Percentiles rank a stretch among this genome's conserved stretches.
Conservation (phyloP, 2,888 invertebrate species). For the Amblyteles armatorius region DNA sequence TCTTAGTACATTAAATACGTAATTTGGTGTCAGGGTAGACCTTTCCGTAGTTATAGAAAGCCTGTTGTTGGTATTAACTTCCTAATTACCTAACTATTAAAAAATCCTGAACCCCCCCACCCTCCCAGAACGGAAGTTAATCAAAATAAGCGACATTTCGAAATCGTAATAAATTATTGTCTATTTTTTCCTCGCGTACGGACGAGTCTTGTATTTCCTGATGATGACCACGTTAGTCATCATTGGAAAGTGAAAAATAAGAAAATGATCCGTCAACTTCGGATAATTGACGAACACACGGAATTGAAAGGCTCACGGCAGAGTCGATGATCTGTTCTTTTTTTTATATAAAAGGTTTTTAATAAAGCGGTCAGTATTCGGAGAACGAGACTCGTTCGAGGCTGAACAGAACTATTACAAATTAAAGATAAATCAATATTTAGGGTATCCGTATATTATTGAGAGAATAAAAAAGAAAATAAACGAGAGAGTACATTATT, state of each 20-base stretch:
- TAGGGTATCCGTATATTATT: conserved; percentile 66
- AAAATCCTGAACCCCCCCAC: conserved; percentile 24
- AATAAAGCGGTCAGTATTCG: conserved; percentile 31
- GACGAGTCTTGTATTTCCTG: conserved; percentile 43
- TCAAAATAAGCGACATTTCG: conserved; percentile 63
- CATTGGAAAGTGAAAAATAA: conserved; percentile 19
- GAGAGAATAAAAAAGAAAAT: conserved; percentile 47
- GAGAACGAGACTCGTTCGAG: conserved; percentile 56
- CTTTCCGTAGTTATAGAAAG: conserved; percentile 83
- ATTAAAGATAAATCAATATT: conserved; percentile 68
- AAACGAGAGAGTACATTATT: conserved; percentile 61
- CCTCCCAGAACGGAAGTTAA: conserved; percentile 60
- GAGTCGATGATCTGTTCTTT: conserved; percentile 9
- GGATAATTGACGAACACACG: conserved; percentile 16
- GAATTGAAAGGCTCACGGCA: conserved; percentile 15
- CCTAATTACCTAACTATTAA: conserved; percentile 75
- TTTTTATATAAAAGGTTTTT: conserved; percentile 10
- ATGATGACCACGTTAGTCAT: conserved; percentile 15
- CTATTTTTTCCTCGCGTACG: conserved; percentile 70
- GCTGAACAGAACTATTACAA: conserved; percentile 65
- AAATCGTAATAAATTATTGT: conserved; percentile 69
- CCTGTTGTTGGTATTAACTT: conserved; percentile 82
- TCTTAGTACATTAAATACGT: conserved; percentile 92
- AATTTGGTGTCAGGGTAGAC: conserved; percentile 95
- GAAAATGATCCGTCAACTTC: conserved; percentile 20